Evolutionary conservation across 1,140 invertebrate genomes (phyloP).

Genomic region (Thrips palmi): DNA sequence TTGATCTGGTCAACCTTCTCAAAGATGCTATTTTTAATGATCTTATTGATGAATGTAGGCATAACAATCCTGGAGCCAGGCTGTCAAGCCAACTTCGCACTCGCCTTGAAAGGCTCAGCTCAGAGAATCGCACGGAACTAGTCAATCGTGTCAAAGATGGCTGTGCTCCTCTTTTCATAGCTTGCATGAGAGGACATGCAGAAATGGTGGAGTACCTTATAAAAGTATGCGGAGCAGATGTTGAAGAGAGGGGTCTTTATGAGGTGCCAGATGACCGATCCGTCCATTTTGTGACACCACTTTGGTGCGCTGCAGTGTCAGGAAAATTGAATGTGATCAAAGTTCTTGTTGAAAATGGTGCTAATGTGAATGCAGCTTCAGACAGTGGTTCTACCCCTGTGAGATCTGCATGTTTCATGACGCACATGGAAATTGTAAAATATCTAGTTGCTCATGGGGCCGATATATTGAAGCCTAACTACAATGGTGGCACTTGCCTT

Average conservation of each 20-base stretch:
- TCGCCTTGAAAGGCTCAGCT: slow-evolving; percentile 38
- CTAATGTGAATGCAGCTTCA: slow-evolving; percentile 65
- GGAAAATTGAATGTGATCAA: slow-evolving; percentile 61
- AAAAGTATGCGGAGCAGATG: slow-evolving; percentile 56
- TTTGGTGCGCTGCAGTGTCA: slow-evolving; percentile 89
- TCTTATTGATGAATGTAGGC: slow-evolving; percentile 46
- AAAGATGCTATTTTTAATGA: slow-evolving; percentile 43
- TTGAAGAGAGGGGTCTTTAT: slow-evolving; percentile 66
- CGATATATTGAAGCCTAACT: slow-evolving; percentile 70
- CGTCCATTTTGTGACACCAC: slow-evolving; percentile 64
- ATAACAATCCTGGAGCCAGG: slow-evolving; percentile 42
- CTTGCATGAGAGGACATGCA: slow-evolving; percentile 64
- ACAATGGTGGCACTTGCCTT: slow-evolving; percentile 82
- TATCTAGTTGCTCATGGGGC: slow-evolving; percentile 70
- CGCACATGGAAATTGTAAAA: slow-evolving; percentile 52
- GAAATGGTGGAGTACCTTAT: slow-evolving; percentile 81
- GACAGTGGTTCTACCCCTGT: slow-evolving; percentile 80
- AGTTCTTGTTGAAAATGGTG: slow-evolving; percentile 58
- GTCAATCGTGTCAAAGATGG: slow-evolving; percentile 46
- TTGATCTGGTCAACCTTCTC: slow-evolving; percentile 25
- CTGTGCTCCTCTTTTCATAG: slow-evolving; percentile 73
- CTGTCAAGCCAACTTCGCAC: slow-evolving; percentile 41
- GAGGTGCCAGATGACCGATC: slow-evolving; percentile 51
- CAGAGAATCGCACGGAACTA: slow-evolving; percentile 36
- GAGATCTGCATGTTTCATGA: slow-evolving; percentile 84